Base-by-base conservation (phyloP, 1,140 invertebrate genomes). In the Dendroctonus valens region DNA sequence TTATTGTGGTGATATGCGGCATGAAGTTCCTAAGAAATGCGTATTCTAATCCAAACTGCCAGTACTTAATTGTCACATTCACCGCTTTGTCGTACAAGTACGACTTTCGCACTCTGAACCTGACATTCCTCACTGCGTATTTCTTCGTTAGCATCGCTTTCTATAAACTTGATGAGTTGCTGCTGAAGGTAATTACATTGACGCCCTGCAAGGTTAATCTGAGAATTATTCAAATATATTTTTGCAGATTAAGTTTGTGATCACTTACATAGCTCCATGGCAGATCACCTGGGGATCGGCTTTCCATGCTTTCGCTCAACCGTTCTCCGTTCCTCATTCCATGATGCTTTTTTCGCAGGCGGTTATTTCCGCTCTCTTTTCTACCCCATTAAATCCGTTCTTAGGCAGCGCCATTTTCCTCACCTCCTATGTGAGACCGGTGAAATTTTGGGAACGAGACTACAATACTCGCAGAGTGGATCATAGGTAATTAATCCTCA, bases 211-310 rank as follows among this genome's bases (percentile, higher is more conserved):
- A 46, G 58, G 44, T 11, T 49, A 26, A 8, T 15, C 6, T 1
- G 15, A 51, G 15, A 15, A 0, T 51, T 8, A 11, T 15, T 5
- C 26, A 26, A 58, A 14, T 59, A 59, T 69, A 70, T 55, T 62
- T 50, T 66, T 84, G 41, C 78, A 93, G 91, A 83, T 98, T 42
- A 91, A 97, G 75, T 99, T 99, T 81, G 93, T 99, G 41, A 90
- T 98, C 51, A 98, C 94, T 0, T 99, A 99, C 81, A 97, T 99
- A 59, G 97, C 97, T 6, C 97, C 97, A 0, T 99, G 97, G 97
- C 97, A 99, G 82, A 99, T 99, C 44, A 97, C 96, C 0, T 99
- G 97, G 97, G 97, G 97, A 9, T 97, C 94, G 46, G 97, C 97
- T 6, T 99, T 99, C 78, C 97, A 99, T 79, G 97, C 97, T 2